Base-by-base conservation (phyloP, 2,888 invertebrate genomes). In the Xestia xanthographa region DNA sequence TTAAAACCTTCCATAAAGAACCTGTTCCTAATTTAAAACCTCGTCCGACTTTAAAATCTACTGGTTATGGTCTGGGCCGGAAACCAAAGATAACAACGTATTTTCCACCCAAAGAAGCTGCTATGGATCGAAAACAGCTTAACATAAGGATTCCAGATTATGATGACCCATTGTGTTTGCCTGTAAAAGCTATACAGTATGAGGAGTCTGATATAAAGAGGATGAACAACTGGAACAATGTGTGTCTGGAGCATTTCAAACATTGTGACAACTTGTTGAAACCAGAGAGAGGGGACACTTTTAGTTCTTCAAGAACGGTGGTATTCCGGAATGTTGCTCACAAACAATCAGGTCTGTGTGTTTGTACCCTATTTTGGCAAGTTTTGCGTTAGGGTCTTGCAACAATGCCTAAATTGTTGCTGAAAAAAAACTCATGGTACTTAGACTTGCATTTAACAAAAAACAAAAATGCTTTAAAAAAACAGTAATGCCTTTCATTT, bases 121-220 rank as follows among this genome's bases (percentile, higher is more conserved):
- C 85, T 20, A 29, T 85, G 2, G 81, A 84, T 29, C 89, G 94
- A 17, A 93, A 90, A 56, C 89, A 88, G 26, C 80, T 91, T 34
- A 90, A 92, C 38, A 93, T 95, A 48, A 87, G 87, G 14, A 93
- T 96, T 3, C 96, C 96, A 0, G 96, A 96, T 72, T 96, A 93
- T 58, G 95, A 95, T 4, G 96, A 96, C 73, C 95, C 96, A 0
- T 75, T 96, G 38, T 96, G 96, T 84, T 86, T 96, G 73, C 95
- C 96, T 0, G 96, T 95, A 0, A 92, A 92, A 76, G 94, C 94
- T 0, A 72, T 94, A 6, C 90, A 86, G 26, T 86, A 82, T 2
- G 91, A 93, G 20, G 88, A 87, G 0, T 83, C 77, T 74, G 94
- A 95, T 72, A 20, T 82, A 5, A 92, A 91, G 5, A 93, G 92